Evolutionary conservation across 2,888 invertebrate genomes (phyloP), one percentile per base, ranked within the genome.

Genomic region (Syritta pipiens): DNA sequence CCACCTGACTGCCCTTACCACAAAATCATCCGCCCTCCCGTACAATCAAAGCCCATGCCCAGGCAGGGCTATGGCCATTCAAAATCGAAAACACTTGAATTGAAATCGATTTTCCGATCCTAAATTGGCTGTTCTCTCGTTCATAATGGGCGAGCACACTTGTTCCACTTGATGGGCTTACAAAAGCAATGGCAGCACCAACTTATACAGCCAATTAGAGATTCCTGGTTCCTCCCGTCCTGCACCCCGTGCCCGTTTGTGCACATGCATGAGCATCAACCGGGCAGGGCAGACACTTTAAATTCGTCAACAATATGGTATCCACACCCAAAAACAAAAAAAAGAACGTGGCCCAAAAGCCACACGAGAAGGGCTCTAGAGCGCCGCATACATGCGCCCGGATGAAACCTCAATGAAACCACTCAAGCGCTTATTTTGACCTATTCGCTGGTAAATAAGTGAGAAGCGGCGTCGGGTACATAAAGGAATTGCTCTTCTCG

Each of bases 191-290:
- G 5, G 35, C 44, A 30, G 19, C 35, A 28, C 2, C 74, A 57
- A 63, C 51, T 62, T 76, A 51, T 59, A 46, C 53, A 71, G 71
- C 65, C 72, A 77, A 77, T 77, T 72, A 67, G 65, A 55, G 53
- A 55, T 60, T 69, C 37, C 44, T 55, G 40, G 68, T 32, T 30
- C 5, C 40, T 32, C 37, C 49, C 30, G 22, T 57, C 22, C 37
- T 37, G 6, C 37, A 14, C 59, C 49, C 32, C 22, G 44, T 42
- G 46, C 19, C 6, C n/a, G n/a, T n/a, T n/a, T 42, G 26, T 59
- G 49, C 35, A 44, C 60, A 55, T 75, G 69, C 69, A 69, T 69
- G 55, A 57, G 62, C 28, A 37, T 40, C 48, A 28, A 49, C 28
- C n/a, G 17, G 7, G 17, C 37, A 9, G 20, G 12, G 42, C 19